phyloP scores from a whole-genome alignment of 2,888 invertebrate genomes.

The Cerceris ruficornis region DNA sequence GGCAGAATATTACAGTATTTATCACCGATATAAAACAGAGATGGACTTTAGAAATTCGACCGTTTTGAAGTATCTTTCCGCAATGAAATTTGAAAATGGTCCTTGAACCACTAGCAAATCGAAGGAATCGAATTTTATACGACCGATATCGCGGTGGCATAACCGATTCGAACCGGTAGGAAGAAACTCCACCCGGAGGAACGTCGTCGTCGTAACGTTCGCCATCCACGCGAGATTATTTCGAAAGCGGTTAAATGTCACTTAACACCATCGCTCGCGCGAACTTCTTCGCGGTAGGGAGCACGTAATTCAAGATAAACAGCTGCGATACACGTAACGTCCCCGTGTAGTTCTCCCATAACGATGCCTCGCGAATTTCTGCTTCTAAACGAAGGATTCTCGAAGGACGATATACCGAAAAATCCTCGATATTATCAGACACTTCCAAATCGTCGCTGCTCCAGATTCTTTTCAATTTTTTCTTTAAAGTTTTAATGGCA shows the following conservation, averaged over 20 bases:
- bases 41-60: no score
- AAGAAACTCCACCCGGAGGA: slow-evolving; percentile 3
- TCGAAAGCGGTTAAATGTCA: slow-evolving; percentile 13
- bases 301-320: slow-evolving; percentile 7
- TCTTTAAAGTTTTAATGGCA: no score
- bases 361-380: background rate
- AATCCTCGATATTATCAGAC: background rate
- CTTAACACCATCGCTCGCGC: slow-evolving; percentile 6
- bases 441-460: background rate
- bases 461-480: no score
- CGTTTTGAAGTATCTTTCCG: no score
- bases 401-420: no score
- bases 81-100: no score
- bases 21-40: no score
- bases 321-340: slow-evolving; percentile 1
- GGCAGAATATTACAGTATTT: no score
- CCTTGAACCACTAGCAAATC: no score
- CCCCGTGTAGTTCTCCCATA: background rate
- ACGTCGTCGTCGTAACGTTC: slow-evolving; percentile 2
- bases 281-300: background rate
- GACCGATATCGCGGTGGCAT: background rate
- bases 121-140: background rate
- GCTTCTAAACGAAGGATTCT: background rate
- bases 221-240: slow-evolving; percentile 3
- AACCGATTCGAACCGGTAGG: background rate